Conservation (phyloP, 2,113 vertebrate genomes). For the Silurus meridionalis region DNA sequence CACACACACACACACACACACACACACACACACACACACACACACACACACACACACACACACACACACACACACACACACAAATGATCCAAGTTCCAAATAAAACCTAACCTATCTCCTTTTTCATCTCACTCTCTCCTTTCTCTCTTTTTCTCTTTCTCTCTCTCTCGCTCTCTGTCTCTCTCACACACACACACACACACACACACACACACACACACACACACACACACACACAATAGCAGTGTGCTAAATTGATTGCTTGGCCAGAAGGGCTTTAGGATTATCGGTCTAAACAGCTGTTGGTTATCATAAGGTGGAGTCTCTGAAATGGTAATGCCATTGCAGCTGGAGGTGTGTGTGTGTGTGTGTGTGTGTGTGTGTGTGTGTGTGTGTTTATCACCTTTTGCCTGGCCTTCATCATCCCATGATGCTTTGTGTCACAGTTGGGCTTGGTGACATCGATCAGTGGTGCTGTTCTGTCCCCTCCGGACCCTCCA, state of each 20-base stretch:
- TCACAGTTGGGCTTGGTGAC: conserved; percentile 25
- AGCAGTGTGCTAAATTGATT: conserved; percentile 40
- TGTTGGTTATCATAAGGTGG: conserved; percentile 54
- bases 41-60: conserved; percentile 9
- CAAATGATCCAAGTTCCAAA: background rate
- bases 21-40: conserved; percentile 4
- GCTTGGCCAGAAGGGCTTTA: conserved; percentile 46
- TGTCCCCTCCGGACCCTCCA: conserved; percentile 39
- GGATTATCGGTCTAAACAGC: conserved; percentile 58
- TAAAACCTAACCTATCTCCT: background rate
- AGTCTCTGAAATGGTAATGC: conserved; percentile 51
- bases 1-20: conserved; percentile 30
- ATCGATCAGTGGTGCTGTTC: conserved; percentile 31
- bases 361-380: conserved; percentile 28
- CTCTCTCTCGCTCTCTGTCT: background rate
- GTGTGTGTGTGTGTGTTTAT: conserved; percentile 14
- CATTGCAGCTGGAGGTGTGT: conserved; percentile 36
- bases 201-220: conserved; percentile 9
- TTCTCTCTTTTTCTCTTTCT: background rate
- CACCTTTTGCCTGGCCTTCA: conserved; percentile 2
- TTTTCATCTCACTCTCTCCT: background rate
- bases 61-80: conserved; percentile 17
- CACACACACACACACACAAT: conserved; percentile 38
- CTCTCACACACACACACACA: background rate
- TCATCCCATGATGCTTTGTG: conserved; percentile 15